Evolutionary conservation across 2,888 invertebrate species (phyloP).

Genomic region (Epinotia nisella): DNA sequence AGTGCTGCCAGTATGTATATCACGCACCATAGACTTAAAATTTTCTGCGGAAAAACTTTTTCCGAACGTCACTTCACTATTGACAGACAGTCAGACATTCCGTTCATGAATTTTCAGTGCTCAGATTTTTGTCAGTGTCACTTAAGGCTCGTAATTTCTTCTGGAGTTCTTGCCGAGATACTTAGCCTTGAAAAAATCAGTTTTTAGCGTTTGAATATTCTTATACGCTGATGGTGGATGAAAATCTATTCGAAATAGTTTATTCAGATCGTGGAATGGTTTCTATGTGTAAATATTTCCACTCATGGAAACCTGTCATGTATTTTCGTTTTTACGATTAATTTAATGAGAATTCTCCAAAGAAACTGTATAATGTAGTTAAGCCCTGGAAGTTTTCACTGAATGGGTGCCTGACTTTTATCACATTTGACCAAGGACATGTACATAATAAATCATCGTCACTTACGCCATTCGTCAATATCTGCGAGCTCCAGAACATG

Average conservation of each 20-base stretch:
- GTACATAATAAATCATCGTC: constrained; percentile 78
- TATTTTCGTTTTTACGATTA: constrained; percentile 54
- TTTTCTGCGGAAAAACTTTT: constrained; percentile 17
- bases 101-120: constrained; percentile 42
- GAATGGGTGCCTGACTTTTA: constrained; percentile 69
- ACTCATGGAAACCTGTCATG: constrained; percentile 35
- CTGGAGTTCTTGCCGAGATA: constrained; percentile 15
- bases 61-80: constrained; percentile 38
- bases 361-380: constrained; percentile 60
- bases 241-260: constrained; percentile 3
- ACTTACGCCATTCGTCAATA: constrained; percentile 75
- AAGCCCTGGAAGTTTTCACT: constrained; percentile 61
- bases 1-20: neutral
- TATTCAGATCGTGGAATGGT: constrained; percentile 9
- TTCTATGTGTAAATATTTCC: constrained; percentile 21
- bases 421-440: constrained; percentile 79
- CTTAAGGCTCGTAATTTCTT: constrained; percentile 40
- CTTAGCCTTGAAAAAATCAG: constrained; percentile 26
- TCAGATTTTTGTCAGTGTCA: constrained; percentile 47
- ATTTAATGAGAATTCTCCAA: constrained; percentile 47
- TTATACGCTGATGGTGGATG: constrained; percentile 1
- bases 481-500: constrained; percentile 75
- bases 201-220: constrained; percentile 30
- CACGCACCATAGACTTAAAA: constrained; percentile 30
- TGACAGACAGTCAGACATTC: constrained; percentile 43